Percentiles rank a stretch among this genome's conserved stretches.
Evolutionary conservation across 1,140 invertebrate species (phyloP).

Genomic region (Akabosia matsudoensis): DNA sequence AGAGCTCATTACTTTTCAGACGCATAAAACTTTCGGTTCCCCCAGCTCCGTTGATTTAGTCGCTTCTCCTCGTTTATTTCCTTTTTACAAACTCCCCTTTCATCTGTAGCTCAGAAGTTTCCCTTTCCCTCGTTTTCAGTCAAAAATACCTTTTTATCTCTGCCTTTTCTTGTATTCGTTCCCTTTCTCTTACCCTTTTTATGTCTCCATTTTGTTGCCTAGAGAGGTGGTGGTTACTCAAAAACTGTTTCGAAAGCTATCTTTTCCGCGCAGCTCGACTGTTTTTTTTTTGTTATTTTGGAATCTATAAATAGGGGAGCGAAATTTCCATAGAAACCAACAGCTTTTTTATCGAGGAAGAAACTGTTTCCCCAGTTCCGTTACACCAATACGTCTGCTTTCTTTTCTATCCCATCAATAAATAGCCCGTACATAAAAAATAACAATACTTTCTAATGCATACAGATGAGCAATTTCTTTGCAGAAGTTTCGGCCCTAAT

Average conservation of each 20-base stretch:
- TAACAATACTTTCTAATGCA: not conserved
- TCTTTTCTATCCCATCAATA: not conserved
- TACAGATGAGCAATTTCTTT: not conserved
- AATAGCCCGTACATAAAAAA: not conserved
- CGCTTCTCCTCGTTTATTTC: constrained; percentile 5
- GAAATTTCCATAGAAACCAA: no score
- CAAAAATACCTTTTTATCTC: not conserved
- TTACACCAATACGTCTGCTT: no score
- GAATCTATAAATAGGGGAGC: no score
- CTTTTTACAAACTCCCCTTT: constrained; percentile 4
- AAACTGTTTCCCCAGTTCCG: no score
- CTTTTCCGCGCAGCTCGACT: no score
- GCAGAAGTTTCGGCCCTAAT: not conserved
- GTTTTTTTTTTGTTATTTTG: no score
- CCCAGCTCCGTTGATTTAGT: constrained; percentile 12
- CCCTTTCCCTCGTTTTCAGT: not conserved
- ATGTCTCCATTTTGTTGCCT: constrained; percentile 8
- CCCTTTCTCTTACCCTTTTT: not conserved
- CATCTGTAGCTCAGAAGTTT: not conserved
- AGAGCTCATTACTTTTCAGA: constrained; percentile 22
- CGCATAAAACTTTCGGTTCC: constrained; percentile 17
- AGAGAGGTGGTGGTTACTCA: no score
- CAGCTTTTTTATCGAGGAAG: no score
- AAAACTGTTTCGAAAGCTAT: no score
- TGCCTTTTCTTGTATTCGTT: not conserved